Percentiles rank a stretch among this genome's conserved stretches.
These are phyloP conservation scores for Parapsyche elsis DNA, from an alignment of 1,140 invertebrate genomes.

Conservation along the genomic window DNA sequence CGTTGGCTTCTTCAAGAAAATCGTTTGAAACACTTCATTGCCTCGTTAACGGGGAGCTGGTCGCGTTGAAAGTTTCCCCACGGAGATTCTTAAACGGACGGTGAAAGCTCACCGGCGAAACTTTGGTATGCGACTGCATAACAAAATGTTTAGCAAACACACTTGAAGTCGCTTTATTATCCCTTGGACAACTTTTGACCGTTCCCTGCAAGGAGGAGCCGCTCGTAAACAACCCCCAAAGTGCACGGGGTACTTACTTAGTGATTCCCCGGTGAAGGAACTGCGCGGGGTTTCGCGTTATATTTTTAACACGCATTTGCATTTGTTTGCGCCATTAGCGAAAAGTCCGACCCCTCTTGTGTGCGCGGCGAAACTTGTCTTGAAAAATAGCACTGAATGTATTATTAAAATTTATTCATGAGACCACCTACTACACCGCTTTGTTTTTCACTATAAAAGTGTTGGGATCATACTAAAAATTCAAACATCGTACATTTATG, in stretches of 20 bases:
- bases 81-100: background rate
- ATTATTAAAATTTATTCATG: background rate
- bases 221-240: constrained; percentile 55
- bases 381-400: background rate
- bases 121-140: constrained; percentile 43
- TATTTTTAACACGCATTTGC: constrained; percentile 30
- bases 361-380: background rate
- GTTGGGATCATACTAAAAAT: background rate
- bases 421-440: background rate
- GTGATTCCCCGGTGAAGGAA: constrained; percentile 18
- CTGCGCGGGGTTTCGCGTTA: background rate
- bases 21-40: constrained; percentile 53
- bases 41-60: constrained; percentile 52
- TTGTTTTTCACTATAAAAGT: background rate
- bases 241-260: constrained; percentile 47
- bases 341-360: background rate
- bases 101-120: constrained; percentile 32
- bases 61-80: constrained; percentile 39
- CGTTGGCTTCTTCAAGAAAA: constrained; percentile 49
- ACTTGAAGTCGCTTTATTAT: constrained; percentile 56
- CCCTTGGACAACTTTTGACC: constrained; percentile 56
- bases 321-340: constrained; percentile 29
- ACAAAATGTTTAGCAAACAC: constrained; percentile 56
- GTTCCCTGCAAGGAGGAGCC: constrained; percentile 42
- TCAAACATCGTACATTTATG: background rate